A percentile compares a stretch with the other conserved stretches of the same genome.
These are phyloP conservation scores for Empidonax traillii DNA, from an alignment of 2,113 vertebrate species.

Conservation along the genomic window DNA sequence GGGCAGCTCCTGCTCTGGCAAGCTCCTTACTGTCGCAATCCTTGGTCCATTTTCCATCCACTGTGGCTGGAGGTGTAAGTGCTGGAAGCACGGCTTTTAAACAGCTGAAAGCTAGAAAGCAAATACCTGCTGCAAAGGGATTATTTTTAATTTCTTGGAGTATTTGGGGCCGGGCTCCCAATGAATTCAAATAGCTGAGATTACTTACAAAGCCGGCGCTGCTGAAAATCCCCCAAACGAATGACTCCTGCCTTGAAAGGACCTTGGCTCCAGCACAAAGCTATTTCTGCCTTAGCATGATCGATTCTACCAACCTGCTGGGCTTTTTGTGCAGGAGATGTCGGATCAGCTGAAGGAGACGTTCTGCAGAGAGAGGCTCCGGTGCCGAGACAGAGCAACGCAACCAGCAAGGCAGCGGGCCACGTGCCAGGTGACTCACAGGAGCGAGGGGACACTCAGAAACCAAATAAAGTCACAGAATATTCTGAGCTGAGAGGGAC, in stretches of 20 bases:
- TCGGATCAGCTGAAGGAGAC: background rate
- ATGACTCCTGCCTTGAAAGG: constrained; percentile 22
- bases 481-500: background rate
- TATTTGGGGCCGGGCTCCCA: background rate
- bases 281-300: constrained; percentile 34
- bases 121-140: background rate
- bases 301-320: background rate
- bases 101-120: constrained; percentile 30
- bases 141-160: background rate
- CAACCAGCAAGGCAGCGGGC: background rate
- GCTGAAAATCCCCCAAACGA: constrained; percentile 8
- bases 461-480: background rate
- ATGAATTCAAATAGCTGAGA: background rate
- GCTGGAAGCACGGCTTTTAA: constrained; percentile 4
- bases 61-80: background rate
- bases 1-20: background rate
- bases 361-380: background rate
- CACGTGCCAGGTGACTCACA: background rate
- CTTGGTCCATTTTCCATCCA: background rate
- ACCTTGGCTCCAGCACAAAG: background rate
- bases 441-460: background rate
- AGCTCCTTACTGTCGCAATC: background rate
- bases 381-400: background rate
- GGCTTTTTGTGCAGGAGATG: background rate
- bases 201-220: background rate